Conservation (phyloP, 1,140 invertebrate genomes). For the Bombus sylvicola region DNA sequence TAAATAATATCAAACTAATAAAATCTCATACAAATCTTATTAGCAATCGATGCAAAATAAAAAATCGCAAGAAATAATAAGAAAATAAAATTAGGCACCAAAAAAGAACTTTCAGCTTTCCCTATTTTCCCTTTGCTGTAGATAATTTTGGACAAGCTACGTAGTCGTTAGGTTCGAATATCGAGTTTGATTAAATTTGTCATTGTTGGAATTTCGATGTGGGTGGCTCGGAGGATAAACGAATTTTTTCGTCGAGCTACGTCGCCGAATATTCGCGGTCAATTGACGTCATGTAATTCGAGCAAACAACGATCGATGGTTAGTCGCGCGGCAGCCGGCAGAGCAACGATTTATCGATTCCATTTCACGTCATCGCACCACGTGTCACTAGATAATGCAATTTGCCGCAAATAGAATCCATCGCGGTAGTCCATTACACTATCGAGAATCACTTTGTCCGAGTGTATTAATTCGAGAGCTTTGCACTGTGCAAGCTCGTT, state of each 20-base stretch:
- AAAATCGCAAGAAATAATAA: neutral
- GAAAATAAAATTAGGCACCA: neutral
- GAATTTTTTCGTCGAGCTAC: constrained; percentile 6
- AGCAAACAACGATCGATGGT: constrained; percentile 15
- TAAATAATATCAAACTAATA: neutral
- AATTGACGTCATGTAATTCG: constrained; percentile 63
- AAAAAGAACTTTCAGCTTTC: neutral
- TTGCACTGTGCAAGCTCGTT: neutral
- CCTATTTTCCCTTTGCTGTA: neutral
- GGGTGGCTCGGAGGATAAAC: neutral
- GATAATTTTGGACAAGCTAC: neutral
- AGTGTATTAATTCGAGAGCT: constrained; percentile 6
- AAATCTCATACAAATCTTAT: neutral
- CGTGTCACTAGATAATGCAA: constrained; percentile 58
- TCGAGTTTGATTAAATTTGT: neutral
- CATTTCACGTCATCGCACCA: constrained; percentile 57
- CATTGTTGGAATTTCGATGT: neutral
- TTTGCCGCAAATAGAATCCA: constrained; percentile 53
- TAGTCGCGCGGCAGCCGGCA: neutral
- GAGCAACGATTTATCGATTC: constrained; percentile 57
- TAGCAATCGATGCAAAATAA: neutral
- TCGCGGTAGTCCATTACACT: constrained; percentile 44
- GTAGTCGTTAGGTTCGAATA: too few relatives aligned
- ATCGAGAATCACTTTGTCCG: constrained; percentile 43
- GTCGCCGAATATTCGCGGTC: constrained; percentile 47